These are phyloP conservation scores for Sylvietta virens DNA, from an alignment of 2,113 vertebrate genomes.

Conservation along the genomic window DNA sequence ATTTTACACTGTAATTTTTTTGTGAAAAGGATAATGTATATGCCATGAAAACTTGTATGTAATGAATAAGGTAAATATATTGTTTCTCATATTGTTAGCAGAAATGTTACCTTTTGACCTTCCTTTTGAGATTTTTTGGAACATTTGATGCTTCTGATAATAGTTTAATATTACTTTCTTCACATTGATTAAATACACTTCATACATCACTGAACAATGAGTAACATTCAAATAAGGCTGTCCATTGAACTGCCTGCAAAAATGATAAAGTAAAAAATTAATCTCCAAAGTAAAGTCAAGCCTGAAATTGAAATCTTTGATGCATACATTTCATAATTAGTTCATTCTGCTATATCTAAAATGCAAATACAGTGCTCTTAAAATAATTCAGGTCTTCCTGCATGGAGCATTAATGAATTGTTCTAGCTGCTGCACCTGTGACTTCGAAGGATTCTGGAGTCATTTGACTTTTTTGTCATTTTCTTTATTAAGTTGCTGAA, in stretches of 20 bases:
- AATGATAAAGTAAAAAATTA: conserved; percentile 82
- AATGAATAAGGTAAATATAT: conserved; percentile 70
- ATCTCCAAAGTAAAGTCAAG: conserved; percentile 83
- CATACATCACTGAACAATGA: conserved; percentile 78
- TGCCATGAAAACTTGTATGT: conserved; percentile 19
- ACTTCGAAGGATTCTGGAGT: neutral
- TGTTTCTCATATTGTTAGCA: conserved; percentile 69
- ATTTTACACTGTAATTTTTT: neutral
- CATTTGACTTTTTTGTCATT: neutral
- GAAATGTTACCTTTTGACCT: conserved; percentile 72
- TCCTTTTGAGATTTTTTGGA: conserved; percentile 69
- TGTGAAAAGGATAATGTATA: neutral
- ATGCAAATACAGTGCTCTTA: conserved; percentile 67
- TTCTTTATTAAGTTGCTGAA: neutral
- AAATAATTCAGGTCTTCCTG: conserved; percentile 54
- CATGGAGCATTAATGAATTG: conserved; percentile 44
- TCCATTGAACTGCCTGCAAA: conserved; percentile 75
- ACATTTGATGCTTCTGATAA: conserved; percentile 72
- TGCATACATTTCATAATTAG: conserved; percentile 84
- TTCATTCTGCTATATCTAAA: conserved; percentile 74
- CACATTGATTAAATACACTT: conserved; percentile 80
- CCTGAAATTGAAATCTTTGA: conserved; percentile 89
- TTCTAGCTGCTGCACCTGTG: conserved; percentile 15
- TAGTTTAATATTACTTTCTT: conserved; percentile 75
- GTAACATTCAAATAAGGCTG: conserved; percentile 70